phyloP scores from a whole-genome alignment of 2,113 vertebrate species.

The Paralichthys olivaceus region DNA sequence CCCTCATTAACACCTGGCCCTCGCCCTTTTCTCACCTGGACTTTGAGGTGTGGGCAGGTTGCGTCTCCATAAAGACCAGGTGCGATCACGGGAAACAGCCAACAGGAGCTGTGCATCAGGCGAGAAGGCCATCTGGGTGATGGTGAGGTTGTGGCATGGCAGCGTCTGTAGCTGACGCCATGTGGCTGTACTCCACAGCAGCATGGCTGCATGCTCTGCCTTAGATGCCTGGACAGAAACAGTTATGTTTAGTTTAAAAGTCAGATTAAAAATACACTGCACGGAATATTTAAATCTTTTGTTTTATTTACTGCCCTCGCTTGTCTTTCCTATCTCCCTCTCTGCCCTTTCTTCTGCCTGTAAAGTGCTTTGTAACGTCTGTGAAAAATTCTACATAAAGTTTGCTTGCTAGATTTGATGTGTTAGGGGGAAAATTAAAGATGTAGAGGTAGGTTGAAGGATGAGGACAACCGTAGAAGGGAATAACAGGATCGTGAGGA shows the following conservation, averaged over 20 bases:
- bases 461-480: background rate
- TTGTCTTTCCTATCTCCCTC: background rate
- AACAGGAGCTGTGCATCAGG: constrained; percentile 89
- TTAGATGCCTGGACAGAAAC: constrained; percentile 87
- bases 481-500: background rate
- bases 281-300: background rate
- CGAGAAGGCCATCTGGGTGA: constrained; percentile 97
- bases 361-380: background rate
- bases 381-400: background rate
- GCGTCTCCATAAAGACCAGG: constrained; percentile 94
- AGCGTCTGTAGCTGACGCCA: constrained; percentile 94
- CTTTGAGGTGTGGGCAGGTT: constrained; percentile 48
- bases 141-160: constrained; percentile 91
- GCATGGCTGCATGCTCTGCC: constrained; percentile 91
- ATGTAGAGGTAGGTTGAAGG: background rate
- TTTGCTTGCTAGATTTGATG: background rate
- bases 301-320: background rate
- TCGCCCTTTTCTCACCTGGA: constrained; percentile 62
- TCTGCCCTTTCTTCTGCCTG: background rate
- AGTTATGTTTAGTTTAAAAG: background rate
- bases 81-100: constrained; percentile 95
- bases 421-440: background rate
- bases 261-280: background rate
- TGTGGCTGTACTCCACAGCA: constrained; percentile 90
- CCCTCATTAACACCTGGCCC: background rate